Base-by-base conservation (phyloP, 2,888 invertebrate genomes). In the Mamestra brassicae region DNA sequence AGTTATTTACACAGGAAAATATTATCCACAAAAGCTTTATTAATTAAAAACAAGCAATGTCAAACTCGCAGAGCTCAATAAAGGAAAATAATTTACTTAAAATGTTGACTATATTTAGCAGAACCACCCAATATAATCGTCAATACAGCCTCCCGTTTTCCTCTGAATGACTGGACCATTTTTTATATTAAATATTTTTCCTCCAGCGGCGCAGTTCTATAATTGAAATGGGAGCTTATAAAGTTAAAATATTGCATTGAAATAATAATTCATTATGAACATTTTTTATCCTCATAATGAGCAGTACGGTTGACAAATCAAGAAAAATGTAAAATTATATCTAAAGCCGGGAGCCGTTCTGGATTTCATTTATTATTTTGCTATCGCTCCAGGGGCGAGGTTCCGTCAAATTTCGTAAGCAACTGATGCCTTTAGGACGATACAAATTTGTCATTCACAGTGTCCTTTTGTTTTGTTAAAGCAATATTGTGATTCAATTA, bases 401-500 rank as follows among this genome's bases (percentile, higher is more conserved):
- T 74, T 70, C 89, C 90, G 90, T 91, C 91, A 91, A 93, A 93
- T 92, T 86, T 91, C 89, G 89, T 87, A 91, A 93, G 90, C 92
- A 94, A 93, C 90, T 93, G 93, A 94, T 93, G 93, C 91, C 89
- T 81, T 76, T 61, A 80, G 86, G 85, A 91, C 90, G 90, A 89
- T 90, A 91, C 90, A 89, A 92, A 95, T 95, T 95, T 94, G 93
- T 95, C 95, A 95, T 92, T 90, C 87, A 85, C 89, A 90, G 87
- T 88, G 88, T 90, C 90, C 92, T 94, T 88, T 94, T 95, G 95
- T 95, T 94, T 93, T 92, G 91, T 90, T 90, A 89, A 91, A 92
- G 92, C 92, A 94, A 95, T 95, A 95, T 94, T 93, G 92, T 90
- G 91, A 95, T 95, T 94, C 91, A 93, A 95, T 94, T 95, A 95